Evolutionary conservation across 1,140 invertebrate genomes (phyloP).

Genomic region (Atopsyche davidsoni): DNA sequence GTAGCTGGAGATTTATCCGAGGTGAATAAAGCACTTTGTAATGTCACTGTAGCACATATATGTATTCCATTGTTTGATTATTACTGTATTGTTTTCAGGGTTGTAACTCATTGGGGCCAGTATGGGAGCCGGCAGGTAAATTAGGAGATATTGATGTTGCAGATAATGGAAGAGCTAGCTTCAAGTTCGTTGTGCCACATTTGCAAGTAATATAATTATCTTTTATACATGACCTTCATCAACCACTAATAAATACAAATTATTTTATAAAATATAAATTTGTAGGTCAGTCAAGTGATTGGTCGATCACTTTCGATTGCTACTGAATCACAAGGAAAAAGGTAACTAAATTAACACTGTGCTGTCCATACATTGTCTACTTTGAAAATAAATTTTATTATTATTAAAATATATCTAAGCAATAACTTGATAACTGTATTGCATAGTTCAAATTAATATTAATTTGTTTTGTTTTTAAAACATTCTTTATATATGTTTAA

Average conservation of each 20-base stretch:
- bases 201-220: slow-evolving; percentile 16
- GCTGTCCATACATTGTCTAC: too few species aligned
- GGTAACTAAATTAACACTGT: slow-evolving; percentile 8
- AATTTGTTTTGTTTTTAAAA: slow-evolving; percentile 12
- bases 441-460: slow-evolving; percentile 4
- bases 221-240: not conserved
- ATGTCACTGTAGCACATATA: not conserved
- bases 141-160: slow-evolving; percentile 19
- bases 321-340: slow-evolving; percentile 13
- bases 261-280: slow-evolving; percentile 5
- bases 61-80: too few species aligned
- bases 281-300: slow-evolving; percentile 22
- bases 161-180: slow-evolving; percentile 21
- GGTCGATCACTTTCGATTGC: slow-evolving; percentile 25
- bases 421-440: not conserved
- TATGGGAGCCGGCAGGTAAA: slow-evolving; percentile 22
- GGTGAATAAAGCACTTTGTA: slow-evolving; percentile 1
- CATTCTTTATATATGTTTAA: too few species aligned
- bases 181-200: slow-evolving; percentile 25
- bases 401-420: not conserved
- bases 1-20: slow-evolving; percentile 26
- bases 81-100: slow-evolving; percentile 19
- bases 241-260: slow-evolving; percentile 2
- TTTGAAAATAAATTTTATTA: not conserved
- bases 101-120: slow-evolving; percentile 26